Evolutionary conservation across 2,113 vertebrate species (phyloP).

Genomic region (Xiphorhynchus elegans): DNA sequence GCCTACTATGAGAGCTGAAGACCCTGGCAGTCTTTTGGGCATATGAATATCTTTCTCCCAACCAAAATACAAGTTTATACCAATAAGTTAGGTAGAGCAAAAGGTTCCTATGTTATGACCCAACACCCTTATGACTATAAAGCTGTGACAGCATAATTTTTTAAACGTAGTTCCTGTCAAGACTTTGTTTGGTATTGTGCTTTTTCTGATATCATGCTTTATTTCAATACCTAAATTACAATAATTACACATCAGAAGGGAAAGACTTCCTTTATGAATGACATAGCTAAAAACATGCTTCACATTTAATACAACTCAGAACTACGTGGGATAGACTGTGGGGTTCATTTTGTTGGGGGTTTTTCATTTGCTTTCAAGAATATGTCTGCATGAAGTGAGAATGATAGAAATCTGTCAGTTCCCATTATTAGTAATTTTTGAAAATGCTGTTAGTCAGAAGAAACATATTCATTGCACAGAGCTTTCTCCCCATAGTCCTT

Average conservation of each 20-base stretch:
- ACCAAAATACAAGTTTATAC: background rate
- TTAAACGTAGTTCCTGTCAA: background rate
- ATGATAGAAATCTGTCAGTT: background rate
- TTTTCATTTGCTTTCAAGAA: background rate
- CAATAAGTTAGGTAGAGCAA: background rate
- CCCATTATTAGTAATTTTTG: background rate
- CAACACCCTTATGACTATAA: background rate
- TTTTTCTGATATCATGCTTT: background rate
- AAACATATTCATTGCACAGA: background rate
- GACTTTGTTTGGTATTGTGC: background rate
- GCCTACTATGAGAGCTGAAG: background rate
- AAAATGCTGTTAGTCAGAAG: background rate
- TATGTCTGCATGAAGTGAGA: background rate
- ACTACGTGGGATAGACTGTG: background rate
- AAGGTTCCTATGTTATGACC: background rate
- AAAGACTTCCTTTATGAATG: background rate
- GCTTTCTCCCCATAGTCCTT: background rate
- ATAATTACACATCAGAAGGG: background rate
- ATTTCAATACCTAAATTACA: background rate
- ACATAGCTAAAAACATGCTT: background rate
- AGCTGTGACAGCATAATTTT: background rate
- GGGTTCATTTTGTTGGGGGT: fast-evolving
- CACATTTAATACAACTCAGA: background rate
- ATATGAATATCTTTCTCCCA: background rate
- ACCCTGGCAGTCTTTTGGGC: background rate